Conservation (phyloP, 2,797 vertebrate genomes). For the Limnodromus scolopaceus region DNA sequence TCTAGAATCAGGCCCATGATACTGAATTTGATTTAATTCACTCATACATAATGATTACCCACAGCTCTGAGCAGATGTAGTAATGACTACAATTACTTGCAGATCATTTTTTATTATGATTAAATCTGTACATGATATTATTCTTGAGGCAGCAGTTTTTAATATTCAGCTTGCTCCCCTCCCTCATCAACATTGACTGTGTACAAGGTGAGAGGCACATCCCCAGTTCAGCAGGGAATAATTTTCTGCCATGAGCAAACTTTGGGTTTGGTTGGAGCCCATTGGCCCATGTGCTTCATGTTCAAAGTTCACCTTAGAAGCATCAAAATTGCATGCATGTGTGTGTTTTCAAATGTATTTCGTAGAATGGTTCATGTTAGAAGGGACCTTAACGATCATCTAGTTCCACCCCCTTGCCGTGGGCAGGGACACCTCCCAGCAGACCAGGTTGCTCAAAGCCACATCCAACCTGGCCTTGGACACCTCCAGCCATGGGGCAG, state of each 20-base stretch:
- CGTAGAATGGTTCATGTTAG: too few species aligned
- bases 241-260: not conserved
- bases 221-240: not conserved
- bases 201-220: conserved; percentile 9
- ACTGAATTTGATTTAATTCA: conserved; percentile 62
- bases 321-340: not conserved
- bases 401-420: too few species aligned
- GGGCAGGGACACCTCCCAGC: too few species aligned
- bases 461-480: too few species aligned
- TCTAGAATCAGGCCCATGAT: conserved; percentile 46
- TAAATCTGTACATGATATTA: conserved; percentile 64
- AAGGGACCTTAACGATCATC: too few species aligned
- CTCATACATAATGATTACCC: conserved; percentile 68
- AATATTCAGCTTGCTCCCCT: conserved; percentile 48
- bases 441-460: too few species aligned
- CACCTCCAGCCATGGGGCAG: too few species aligned
- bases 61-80: conserved; percentile 67
- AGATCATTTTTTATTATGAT: conserved; percentile 71
- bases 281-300: not conserved
- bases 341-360: not conserved
- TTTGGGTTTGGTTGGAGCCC: not conserved
- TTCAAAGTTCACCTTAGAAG: not conserved
- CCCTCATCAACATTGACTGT: conserved; percentile 12
- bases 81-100: conserved; percentile 72
- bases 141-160: conserved; percentile 64